These are phyloP conservation scores for Resseliella maxima DNA, from an alignment of 2,888 invertebrate genomes.

Conservation along the genomic window DNA sequence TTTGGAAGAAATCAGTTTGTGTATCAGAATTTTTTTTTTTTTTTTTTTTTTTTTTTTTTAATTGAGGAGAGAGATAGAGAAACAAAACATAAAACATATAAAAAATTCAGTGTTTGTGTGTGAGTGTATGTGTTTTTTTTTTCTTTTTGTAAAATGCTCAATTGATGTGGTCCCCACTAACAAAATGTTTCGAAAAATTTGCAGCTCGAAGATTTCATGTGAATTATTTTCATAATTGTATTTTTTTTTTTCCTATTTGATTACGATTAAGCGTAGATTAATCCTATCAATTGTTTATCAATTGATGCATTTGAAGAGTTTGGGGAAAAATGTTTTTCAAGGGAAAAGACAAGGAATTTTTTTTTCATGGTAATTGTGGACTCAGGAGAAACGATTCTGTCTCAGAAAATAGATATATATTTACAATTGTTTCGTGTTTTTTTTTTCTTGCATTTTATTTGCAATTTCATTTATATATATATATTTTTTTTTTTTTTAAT, in stretches of 20 bases:
- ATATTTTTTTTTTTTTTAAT: no score
- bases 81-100: not conserved
- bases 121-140: no score
- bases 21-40: no score
- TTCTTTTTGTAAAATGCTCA: not conserved
- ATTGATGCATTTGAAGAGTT: no score
- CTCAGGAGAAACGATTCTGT: not conserved
- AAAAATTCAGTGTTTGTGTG: not conserved
- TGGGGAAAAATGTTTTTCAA: no score
- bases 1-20: conserved; percentile 25
- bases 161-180: conserved; percentile 22
- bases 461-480: not conserved
- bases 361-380: not conserved
- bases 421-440: conserved; percentile 1
- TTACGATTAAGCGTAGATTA: no score
- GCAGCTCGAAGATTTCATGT: conserved; percentile 2
- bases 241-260: no score
- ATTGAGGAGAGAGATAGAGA: conserved; percentile 4
- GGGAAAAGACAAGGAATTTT: no score
- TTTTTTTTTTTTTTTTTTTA: not conserved
- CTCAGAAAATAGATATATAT: not conserved
- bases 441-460: not conserved
- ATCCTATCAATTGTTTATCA: no score
- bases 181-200: conserved; percentile 36
- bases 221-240: not conserved